These are phyloP conservation scores for Asbolus verrucosus DNA, from an alignment of 1,140 invertebrate species.

Conservation along the genomic window DNA sequence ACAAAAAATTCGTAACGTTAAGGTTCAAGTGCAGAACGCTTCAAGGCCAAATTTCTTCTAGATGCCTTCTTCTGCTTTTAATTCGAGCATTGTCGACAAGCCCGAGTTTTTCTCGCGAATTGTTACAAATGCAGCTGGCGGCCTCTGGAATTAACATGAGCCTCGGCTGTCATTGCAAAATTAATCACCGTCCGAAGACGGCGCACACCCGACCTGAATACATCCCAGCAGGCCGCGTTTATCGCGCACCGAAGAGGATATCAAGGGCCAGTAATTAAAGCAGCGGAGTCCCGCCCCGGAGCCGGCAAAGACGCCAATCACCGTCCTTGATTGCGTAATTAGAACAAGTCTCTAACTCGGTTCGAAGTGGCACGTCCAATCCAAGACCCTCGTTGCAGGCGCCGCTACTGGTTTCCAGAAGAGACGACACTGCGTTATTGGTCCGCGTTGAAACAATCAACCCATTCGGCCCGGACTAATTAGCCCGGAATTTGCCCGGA, in stretches of 20 bases:
- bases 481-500: conserved; percentile 30
- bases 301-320: conserved; percentile 53
- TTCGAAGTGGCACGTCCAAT: conserved; percentile 55
- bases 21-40: too few relatives aligned
- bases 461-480: conserved; percentile 18
- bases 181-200: conserved; percentile 20
- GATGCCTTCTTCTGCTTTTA: too few relatives aligned
- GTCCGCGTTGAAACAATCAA: conserved; percentile 40
- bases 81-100: too few relatives aligned
- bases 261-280: conserved; percentile 58
- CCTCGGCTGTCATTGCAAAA: conserved; percentile 30
- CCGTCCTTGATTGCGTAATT: conserved; percentile 59
- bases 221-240: background rate
- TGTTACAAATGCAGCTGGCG: too few relatives aligned
- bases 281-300: conserved; percentile 50
- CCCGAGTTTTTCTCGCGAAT: too few relatives aligned
- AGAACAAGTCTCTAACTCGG: conserved; percentile 58
- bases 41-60: too few relatives aligned
- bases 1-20: too few relatives aligned
- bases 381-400: conserved; percentile 50
- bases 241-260: conserved; percentile 17
- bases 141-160: conserved; percentile 25
- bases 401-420: conserved; percentile 46
- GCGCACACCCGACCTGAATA: background rate
- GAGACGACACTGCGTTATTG: conserved; percentile 44